Conservation (phyloP, 2,113 vertebrate species). For the Corapipo altera region DNA sequence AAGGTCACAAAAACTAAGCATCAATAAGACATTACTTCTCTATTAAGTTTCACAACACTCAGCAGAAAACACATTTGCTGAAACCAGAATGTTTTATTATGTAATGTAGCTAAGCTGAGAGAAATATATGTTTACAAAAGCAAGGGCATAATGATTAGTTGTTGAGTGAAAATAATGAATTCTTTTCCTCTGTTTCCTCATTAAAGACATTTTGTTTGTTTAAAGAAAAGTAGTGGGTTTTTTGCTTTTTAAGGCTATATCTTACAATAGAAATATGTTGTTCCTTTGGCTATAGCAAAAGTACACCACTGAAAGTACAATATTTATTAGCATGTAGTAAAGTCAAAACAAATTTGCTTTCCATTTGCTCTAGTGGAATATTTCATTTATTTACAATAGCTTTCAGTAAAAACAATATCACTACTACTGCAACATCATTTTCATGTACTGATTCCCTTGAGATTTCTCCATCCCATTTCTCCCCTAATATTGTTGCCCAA, state of each 20-base stretch:
- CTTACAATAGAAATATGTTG: neutral
- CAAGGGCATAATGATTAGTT: slow-evolving; percentile 51
- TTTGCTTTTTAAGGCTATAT: neutral
- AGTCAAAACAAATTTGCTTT: slow-evolving; percentile 38
- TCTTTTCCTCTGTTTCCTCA: neutral
- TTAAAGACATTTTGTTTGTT: slow-evolving; percentile 34
- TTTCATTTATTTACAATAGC: slow-evolving; percentile 37
- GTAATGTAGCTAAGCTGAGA: slow-evolving; percentile 36
- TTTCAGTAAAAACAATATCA: slow-evolving; percentile 30
- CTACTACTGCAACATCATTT: neutral
- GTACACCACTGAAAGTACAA: neutral
- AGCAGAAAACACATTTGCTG: slow-evolving; percentile 70
- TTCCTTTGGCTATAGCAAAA: neutral
- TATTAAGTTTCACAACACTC: slow-evolving; percentile 75
- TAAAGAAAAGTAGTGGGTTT: neutral
- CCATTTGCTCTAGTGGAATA: slow-evolving; percentile 1
- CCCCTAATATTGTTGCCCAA: neutral
- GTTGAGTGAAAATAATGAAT: slow-evolving; percentile 36
- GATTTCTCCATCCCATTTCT: neutral
- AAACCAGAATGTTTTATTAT: slow-evolving; percentile 64
- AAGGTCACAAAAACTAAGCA: slow-evolving; percentile 81
- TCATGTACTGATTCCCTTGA: neutral
- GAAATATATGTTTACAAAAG: slow-evolving; percentile 50
- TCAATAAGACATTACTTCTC: slow-evolving; percentile 78
- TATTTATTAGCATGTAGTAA: slow-evolving; percentile 17